Evolutionary conservation across 2,797 vertebrate species (phyloP).

Genomic region (Selene dorsalis): DNA sequence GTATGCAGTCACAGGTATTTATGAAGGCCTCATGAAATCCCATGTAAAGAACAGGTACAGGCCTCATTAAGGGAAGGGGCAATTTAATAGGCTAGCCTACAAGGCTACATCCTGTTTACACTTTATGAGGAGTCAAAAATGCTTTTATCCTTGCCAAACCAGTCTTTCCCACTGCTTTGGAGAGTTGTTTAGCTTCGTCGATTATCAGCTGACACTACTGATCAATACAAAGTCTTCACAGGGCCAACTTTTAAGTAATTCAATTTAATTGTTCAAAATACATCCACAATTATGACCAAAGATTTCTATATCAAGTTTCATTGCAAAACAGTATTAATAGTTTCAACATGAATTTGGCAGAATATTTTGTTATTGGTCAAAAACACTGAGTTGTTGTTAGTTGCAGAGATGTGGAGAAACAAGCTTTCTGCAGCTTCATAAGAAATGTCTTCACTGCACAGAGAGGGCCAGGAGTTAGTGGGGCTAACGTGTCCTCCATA

Average conservation of each 20-base stretch:
- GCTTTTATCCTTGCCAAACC: neutral
- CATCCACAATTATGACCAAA: neutral
- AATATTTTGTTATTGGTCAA: constrained; percentile 39
- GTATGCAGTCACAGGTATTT: neutral
- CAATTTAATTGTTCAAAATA: neutral
- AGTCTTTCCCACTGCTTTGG: neutral
- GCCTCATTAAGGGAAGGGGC: constrained; percentile 22
- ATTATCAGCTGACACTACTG: neutral
- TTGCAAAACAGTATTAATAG: constrained; percentile 34
- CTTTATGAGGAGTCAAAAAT: constrained; percentile 12
- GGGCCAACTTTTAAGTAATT: neutral
- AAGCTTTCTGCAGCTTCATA: constrained; percentile 9
- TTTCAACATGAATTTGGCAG: constrained; percentile 31
- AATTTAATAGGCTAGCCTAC: constrained; percentile 10
- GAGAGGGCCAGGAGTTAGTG: constrained; percentile 28
- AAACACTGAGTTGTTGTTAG: constrained; percentile 39
- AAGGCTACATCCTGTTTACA: constrained; percentile 2
- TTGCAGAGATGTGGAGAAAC: constrained; percentile 32
- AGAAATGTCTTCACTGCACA: constrained; percentile 4
- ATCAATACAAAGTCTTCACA: neutral
- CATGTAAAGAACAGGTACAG: constrained; percentile 19
- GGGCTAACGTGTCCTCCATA: constrained; percentile 23
- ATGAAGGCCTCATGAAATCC: constrained; percentile 12
- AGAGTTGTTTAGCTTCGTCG: neutral
- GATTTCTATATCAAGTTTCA: constrained; percentile 21